These are phyloP conservation scores for Petrocephalus sullivani DNA, from an alignment of 2,797 vertebrate genomes.

Conservation along the genomic window DNA sequence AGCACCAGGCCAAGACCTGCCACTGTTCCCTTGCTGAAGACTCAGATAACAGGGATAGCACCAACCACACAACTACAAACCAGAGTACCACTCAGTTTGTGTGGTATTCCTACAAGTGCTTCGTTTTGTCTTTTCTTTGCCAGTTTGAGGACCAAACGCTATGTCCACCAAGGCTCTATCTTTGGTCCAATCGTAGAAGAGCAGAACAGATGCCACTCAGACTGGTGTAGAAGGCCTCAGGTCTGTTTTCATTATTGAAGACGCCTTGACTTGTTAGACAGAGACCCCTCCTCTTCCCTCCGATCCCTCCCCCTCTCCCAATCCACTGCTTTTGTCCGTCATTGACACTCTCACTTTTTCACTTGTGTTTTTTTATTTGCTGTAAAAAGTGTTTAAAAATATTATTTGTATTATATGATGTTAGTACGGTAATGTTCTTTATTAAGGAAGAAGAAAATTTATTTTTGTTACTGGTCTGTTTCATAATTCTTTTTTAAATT, in stretches of 20 bases:
- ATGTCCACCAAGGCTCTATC: not conserved
- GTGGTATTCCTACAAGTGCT: constrained; percentile 24
- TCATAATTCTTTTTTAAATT: constrained; percentile 94
- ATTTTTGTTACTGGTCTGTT: constrained; percentile 89
- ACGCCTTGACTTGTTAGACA: constrained; percentile 27
- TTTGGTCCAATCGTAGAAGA: constrained; percentile 12
- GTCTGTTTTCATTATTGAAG: constrained; percentile 30
- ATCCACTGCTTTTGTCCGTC: constrained; percentile 58
- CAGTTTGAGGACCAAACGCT: constrained; percentile 15
- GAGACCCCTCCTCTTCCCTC: constrained; percentile 28
- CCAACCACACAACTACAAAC: not conserved
- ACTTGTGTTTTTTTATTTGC: constrained; percentile 76
- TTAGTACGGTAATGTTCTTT: constrained; percentile 85
- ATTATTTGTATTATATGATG: constrained; percentile 87
- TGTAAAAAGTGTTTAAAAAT: constrained; percentile 92
- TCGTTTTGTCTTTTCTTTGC: constrained; percentile 20
- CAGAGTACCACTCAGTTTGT: not conserved
- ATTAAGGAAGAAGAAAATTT: constrained; percentile 86
- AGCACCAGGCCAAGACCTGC: constrained; percentile 17
- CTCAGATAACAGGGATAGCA: constrained; percentile 13
- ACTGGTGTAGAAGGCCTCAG: constrained; percentile 9
- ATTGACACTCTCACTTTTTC: constrained; percentile 48
- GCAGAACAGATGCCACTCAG: constrained; percentile 13
- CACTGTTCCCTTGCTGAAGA: constrained; percentile 15
- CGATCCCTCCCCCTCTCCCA: constrained; percentile 17